A percentile compares a stretch with the other conserved stretches of the same genome.
These are phyloP conservation scores for Tromatobia lineatoria DNA, from an alignment of 2,888 invertebrate species.

Conservation along the genomic window DNA sequence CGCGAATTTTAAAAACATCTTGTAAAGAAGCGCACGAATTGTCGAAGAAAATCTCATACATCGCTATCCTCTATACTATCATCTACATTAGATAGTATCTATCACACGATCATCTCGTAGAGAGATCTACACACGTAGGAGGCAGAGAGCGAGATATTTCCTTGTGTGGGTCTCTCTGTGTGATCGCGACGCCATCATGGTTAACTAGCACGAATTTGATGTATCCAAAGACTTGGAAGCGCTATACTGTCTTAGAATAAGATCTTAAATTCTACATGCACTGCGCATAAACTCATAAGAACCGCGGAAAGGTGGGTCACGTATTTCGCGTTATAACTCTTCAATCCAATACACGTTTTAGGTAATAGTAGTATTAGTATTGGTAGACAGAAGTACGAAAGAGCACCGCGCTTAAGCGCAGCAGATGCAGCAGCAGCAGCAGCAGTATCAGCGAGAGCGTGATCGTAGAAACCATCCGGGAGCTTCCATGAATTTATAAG, in stretches of 20 bases:
- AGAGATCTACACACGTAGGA: background rate
- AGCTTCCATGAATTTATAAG: constrained; percentile 33
- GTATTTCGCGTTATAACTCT: background rate
- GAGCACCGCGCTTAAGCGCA: background rate
- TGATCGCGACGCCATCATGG: constrained; percentile 51
- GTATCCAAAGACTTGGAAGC: constrained; percentile 37
- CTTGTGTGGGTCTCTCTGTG: background rate
- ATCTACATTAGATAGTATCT: background rate
- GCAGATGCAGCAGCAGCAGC: constrained; percentile 11
- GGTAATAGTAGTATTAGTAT: background rate
- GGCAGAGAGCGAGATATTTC: background rate
- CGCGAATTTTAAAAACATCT: too few species aligned
- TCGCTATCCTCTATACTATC: background rate
- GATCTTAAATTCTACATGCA: constrained; percentile 37
- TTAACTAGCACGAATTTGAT: constrained; percentile 49
- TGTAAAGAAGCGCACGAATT: too few species aligned
- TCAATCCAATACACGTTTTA: background rate
- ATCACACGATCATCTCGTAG: constrained; percentile 2
- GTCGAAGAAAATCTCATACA: background rate
- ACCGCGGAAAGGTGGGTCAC: constrained; percentile 40
- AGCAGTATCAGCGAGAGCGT: constrained; percentile 15
- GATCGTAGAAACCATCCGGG: constrained; percentile 47
- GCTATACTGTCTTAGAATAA: constrained; percentile 31
- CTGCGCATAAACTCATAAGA: constrained; percentile 27
- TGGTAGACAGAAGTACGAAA: constrained; percentile 24